Percentiles rank a stretch among this genome's conserved stretches.
Conservation (phyloP, 1,140 invertebrate genomes). For the Ceratitis capitata region DNA sequence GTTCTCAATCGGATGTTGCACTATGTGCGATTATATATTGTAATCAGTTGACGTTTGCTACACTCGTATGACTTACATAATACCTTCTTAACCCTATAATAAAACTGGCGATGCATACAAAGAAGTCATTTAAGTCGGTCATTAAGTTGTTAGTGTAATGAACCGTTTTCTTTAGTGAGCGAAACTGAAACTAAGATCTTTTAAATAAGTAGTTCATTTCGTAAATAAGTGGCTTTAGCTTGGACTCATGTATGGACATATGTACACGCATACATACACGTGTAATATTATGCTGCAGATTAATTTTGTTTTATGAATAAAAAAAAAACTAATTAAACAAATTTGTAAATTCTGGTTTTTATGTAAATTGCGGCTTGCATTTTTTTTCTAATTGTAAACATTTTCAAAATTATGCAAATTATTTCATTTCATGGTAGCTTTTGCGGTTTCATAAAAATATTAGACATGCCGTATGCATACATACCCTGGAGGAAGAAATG, state of each 20-base stretch:
- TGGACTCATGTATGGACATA: neutral
- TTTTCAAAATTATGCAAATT: neutral
- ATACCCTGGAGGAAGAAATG: too few relatives aligned
- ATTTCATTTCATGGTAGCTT: neutral
- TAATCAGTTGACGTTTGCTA: neutral
- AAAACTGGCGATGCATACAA: neutral
- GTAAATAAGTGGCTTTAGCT: neutral
- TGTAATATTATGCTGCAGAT: neutral
- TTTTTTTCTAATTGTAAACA: neutral
- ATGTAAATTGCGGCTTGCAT: neutral
- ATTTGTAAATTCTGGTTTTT: neutral
- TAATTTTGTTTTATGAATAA: neutral
- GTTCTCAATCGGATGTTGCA: neutral
- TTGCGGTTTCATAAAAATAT: neutral
- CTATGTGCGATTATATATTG: neutral
- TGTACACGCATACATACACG: neutral
- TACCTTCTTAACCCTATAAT: constrained; percentile 12
- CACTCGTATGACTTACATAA: neutral
- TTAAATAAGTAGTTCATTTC: neutral
- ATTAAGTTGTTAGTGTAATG: neutral
- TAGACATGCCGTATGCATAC: too few relatives aligned
- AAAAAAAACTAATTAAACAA: neutral
- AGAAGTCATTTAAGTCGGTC: neutral
- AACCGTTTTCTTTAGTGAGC: neutral
- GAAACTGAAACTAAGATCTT: neutral